Evolutionary conservation across 1,140 invertebrate genomes (phyloP).

Genomic region (Carcinoscorpius rotundicauda): DNA sequence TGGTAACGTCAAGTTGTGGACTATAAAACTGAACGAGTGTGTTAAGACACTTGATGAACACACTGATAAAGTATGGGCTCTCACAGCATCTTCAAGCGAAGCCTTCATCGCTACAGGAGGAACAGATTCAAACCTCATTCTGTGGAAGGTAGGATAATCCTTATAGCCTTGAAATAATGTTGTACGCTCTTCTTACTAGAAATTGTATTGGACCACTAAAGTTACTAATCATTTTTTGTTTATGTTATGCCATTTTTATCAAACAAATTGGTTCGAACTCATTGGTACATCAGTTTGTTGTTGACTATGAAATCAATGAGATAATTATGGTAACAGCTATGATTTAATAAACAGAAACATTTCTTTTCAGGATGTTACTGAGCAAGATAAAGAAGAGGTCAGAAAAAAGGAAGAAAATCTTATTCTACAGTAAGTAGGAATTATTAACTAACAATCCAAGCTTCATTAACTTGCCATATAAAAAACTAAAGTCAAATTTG

Average conservation of each 20-base stretch:
- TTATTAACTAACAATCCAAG: constrained; percentile 6
- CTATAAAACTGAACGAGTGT: constrained; percentile 75
- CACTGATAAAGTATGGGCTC: constrained; percentile 71
- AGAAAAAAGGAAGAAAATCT: constrained; percentile 52
- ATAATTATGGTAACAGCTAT: too few species aligned
- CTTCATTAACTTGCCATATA: constrained; percentile 4
- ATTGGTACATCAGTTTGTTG: too few species aligned
- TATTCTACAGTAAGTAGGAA: constrained; percentile 43
- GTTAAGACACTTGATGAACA: constrained; percentile 72
- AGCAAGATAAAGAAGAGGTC: constrained; percentile 49
- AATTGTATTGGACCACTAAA: too few species aligned
- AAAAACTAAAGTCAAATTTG: too few species aligned
- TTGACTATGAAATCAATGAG: too few species aligned
- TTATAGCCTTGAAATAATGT: too few species aligned
- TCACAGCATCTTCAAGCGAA: constrained; percentile 50
- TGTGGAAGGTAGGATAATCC: constrained; percentile 48
- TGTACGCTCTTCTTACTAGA: too few species aligned
- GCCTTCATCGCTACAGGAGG: constrained; percentile 71
- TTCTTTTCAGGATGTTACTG: constrained; percentile 50
- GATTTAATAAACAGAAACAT: too few species aligned
- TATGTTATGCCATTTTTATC: too few species aligned
- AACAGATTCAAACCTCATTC: constrained; percentile 68
- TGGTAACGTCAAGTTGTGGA: constrained; percentile 80
- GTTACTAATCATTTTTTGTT: too few species aligned
- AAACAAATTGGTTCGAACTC: too few species aligned